These are phyloP conservation scores for Amphimedon queenslandica DNA, from an alignment of 37 sponge, comb jelly and placozoan genomes.

Conservation along the genomic window DNA sequence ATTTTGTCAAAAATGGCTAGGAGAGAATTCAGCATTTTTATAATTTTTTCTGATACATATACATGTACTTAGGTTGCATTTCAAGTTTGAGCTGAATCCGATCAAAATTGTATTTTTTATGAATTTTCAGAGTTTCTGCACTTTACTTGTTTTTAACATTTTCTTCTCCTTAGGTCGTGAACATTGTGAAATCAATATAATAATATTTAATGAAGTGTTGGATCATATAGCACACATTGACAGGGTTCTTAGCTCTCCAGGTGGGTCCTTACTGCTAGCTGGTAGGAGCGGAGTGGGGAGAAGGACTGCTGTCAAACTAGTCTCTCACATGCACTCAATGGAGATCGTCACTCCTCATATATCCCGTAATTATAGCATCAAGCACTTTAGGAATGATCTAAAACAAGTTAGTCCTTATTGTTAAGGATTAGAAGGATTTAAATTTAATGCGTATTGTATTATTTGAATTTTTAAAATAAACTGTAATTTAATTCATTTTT, in stretches of 20 bases:
- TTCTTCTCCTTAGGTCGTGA: slow-evolving; percentile 54
- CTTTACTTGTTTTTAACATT: background rate
- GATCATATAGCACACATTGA: slow-evolving; percentile 79
- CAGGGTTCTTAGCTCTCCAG: slow-evolving; percentile 84
- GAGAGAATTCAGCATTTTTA: too few relatives aligned
- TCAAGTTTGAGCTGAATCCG: too few relatives aligned
- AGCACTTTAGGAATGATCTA: slow-evolving; percentile 89
- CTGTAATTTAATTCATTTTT: background rate
- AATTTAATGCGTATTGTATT: background rate
- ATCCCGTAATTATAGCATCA: slow-evolving; percentile 75
- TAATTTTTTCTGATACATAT: too few relatives aligned
- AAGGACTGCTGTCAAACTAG: slow-evolving; percentile 75
- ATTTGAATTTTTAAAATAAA: background rate
- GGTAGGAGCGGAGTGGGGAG: slow-evolving; percentile 97
- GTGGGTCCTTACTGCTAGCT: slow-evolving; percentile 89
- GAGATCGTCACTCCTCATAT: slow-evolving; percentile 79
- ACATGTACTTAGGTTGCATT: too few relatives aligned
- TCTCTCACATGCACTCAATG: slow-evolving; percentile 79
- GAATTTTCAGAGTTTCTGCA: too few relatives aligned
- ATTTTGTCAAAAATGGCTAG: too few relatives aligned
- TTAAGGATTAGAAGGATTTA: too few relatives aligned
- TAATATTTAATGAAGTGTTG: slow-evolving; percentile 87
- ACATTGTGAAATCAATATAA: slow-evolving; percentile 61
- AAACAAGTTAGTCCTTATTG: slow-evolving; percentile 52
- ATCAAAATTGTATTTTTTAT: too few relatives aligned